phyloP scores from a whole-genome alignment of 2,797 vertebrate genomes.

The Scyliorhinus canicula region DNA sequence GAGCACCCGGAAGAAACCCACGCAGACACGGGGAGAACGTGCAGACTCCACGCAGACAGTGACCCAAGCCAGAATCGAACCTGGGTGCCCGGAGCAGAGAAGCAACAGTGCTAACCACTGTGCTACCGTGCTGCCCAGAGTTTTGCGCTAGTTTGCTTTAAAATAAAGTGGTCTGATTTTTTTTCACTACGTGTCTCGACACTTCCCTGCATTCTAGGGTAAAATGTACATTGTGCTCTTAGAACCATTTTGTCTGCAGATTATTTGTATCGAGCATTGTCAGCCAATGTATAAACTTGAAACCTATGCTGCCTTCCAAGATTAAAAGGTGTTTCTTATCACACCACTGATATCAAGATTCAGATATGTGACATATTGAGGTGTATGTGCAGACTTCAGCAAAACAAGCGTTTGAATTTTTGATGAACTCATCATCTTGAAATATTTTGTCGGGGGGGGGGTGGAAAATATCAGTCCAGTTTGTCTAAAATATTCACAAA shows the following conservation, averaged over 20 bases:
- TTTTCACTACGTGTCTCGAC: neutral
- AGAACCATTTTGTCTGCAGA: neutral
- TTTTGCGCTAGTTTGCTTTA: neutral
- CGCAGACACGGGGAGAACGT: too few relatives aligned
- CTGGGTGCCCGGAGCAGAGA: too few relatives aligned
- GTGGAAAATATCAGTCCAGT: neutral
- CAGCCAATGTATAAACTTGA: neutral
- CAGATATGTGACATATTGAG: neutral
- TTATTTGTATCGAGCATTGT: neutral
- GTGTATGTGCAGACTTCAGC: neutral
- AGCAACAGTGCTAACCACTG: too few relatives aligned
- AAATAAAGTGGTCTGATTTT: neutral
- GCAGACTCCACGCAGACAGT: too few relatives aligned
- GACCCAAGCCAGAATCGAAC: too few relatives aligned
- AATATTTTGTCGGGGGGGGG: neutral
- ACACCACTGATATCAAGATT: neutral
- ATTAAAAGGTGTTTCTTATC: neutral
- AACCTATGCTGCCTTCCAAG: neutral
- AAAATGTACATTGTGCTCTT: neutral
- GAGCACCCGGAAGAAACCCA: too few relatives aligned
- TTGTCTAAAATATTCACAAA: neutral
- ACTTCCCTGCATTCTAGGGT: neutral
- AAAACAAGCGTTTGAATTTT: neutral
- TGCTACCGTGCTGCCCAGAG: too few relatives aligned
- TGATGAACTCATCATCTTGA: constrained; percentile 3